These are phyloP conservation scores for Cnemophilus loriae DNA, from an alignment of 2,113 vertebrate species.

Conservation along the genomic window DNA sequence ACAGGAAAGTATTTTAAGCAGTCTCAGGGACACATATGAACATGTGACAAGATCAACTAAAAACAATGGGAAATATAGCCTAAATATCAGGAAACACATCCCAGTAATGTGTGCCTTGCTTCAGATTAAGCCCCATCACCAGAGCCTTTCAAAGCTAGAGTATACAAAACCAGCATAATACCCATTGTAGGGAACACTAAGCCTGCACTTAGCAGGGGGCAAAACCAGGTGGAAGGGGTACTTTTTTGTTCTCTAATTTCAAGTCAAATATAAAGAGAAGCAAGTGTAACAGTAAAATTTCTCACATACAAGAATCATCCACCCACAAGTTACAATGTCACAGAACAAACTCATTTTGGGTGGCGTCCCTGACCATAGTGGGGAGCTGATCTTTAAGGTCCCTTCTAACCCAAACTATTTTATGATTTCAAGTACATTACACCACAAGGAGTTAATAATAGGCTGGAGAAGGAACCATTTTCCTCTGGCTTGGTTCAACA, in stretches of 20 bases:
- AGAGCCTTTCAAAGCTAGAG: background rate
- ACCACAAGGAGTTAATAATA: slow-evolving; percentile 14
- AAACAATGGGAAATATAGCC: background rate
- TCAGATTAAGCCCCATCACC: background rate
- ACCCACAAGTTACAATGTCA: background rate
- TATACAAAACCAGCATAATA: background rate
- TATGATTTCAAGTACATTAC: background rate
- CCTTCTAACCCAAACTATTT: background rate
- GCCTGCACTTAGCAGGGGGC: background rate
- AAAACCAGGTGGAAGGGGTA: background rate
- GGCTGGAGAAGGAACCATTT: background rate
- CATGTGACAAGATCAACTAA: background rate
- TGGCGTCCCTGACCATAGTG: background rate
- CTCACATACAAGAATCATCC: background rate
- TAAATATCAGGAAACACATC: background rate
- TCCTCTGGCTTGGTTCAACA: background rate
- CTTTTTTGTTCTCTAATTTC: background rate
- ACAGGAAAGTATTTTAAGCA: background rate
- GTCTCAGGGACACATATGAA: background rate
- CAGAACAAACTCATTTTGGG: background rate
- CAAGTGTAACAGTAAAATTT: background rate
- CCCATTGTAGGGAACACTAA: background rate
- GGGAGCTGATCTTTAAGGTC: background rate
- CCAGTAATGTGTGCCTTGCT: background rate
- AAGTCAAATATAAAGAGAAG: background rate